Evolutionary conservation across 2,888 invertebrate species (phyloP).

Genomic region (Chelonus formosanus): DNA sequence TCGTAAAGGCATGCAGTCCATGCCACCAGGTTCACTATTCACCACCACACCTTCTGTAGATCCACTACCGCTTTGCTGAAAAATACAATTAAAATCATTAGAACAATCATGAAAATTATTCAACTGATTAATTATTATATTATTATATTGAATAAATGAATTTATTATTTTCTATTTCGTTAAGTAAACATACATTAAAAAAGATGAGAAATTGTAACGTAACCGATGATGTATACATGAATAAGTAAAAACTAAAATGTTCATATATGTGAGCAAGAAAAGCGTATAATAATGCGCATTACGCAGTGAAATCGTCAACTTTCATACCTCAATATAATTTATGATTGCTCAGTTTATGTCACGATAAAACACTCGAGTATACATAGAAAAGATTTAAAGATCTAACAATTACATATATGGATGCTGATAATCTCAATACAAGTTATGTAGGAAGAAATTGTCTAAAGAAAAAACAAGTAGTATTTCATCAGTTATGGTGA

Average conservation of each 20-base stretch:
- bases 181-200: no score
- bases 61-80: slow-evolving; percentile 58
- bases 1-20: slow-evolving; percentile 84
- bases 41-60: slow-evolving; percentile 50
- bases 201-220: not conserved
- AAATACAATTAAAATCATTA: slow-evolving; percentile 33
- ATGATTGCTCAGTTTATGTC: slow-evolving; percentile 23
- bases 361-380: slow-evolving; percentile 16
- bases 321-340: slow-evolving; percentile 45
- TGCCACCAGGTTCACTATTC: slow-evolving; percentile 67
- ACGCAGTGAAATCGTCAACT: slow-evolving; percentile 40
- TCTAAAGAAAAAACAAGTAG: not conserved
- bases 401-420: slow-evolving; percentile 9
- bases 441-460: slow-evolving; percentile 15
- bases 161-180: no score
- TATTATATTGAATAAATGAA: no score
- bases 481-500: slow-evolving; percentile 4
- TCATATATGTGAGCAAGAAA: not conserved
- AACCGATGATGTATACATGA: not conserved
- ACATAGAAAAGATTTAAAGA: slow-evolving; percentile 8
- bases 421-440: not conserved
- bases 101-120: not conserved
- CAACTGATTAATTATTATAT: no score
- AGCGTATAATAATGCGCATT: not conserved
- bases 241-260: not conserved